Conservation (phyloP, 2,888 invertebrate genomes). For the Lydus trimaculatus region DNA sequence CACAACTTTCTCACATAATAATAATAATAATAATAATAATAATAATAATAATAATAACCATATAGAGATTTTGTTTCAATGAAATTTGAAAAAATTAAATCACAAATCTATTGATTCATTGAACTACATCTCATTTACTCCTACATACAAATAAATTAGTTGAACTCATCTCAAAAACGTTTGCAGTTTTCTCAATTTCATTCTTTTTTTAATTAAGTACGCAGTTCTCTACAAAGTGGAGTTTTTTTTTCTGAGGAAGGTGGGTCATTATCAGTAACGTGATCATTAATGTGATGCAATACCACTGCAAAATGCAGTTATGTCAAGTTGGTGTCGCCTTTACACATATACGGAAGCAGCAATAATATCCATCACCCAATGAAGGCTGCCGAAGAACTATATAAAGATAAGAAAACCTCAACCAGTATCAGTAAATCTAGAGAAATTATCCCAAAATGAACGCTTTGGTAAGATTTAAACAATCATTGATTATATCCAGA, state of each 20-base stretch:
- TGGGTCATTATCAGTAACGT: conserved; percentile 5
- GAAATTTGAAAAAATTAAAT: not conserved
- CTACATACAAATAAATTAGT: not conserved
- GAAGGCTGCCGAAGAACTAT: conserved; percentile 19
- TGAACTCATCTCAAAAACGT: not conserved
- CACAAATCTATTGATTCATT: not conserved
- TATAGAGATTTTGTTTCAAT: not conserved
- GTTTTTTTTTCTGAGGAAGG: not conserved
- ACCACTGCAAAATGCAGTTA: conserved; percentile 12
- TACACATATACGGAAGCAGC: conserved; percentile 20
- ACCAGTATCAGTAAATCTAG: not conserved
- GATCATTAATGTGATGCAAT: conserved; percentile 22
- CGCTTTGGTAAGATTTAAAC: conserved; percentile 37
- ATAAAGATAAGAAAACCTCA: not conserved
- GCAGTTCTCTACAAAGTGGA: not conserved
- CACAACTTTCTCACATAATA: not conserved
- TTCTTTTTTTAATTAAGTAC: not conserved
- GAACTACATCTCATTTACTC: not conserved
- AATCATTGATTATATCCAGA: not conserved
- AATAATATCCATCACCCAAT: conserved; percentile 16
- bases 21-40: not conserved
- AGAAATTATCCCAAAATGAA: conserved; percentile 36
- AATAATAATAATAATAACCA: not conserved
- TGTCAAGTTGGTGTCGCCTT: conserved; percentile 19
- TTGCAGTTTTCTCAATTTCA: not conserved